Evolutionary conservation across 2,113 vertebrate species (phyloP), one percentile per base, ranked within the genome.

Genomic region (Speoplatyrhinus poulsoni): DNA sequence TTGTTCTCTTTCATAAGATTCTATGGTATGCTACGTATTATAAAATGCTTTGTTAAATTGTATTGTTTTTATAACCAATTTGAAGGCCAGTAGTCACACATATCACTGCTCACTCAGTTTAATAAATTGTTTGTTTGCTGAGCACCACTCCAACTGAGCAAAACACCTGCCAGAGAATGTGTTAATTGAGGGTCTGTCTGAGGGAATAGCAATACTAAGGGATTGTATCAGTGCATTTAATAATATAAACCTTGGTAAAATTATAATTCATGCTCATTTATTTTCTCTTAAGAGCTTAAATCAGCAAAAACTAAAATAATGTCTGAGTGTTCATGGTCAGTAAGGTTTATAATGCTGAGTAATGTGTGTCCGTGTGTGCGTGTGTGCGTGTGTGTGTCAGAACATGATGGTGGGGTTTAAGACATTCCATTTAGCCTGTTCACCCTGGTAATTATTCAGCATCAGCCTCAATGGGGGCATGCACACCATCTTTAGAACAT

Each of bases 391-490:
- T 9, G 52, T 56, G 77, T 69, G 66, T 46, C 33, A 61, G 62
- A 7, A 13, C 52, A 59, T 62, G 64, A 60, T 70, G 73, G 60
- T 17, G 73, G 77, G 65, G 69, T 75, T 65, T 5, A 70, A 74
- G 60, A 73, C 83, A 84, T 79, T 78, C 66, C 82, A 84, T 88
- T 89, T 82, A 85, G 77, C 77, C 65, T 84, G 46, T 65, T 83
- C 75, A 82, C 72, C 72, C 77, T 67, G 64, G 70, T 84, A 85
- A 81, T 84, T 88, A 88, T 82, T 80, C 74, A 85, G 75, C 71
- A 72, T 83, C 74, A 70, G 72, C 70, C 76, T 75, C 78, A 71
- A 46, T 47, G 59, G 53, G 55, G 56, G 10, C 8, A 62, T 33
- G 36, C 46, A 82, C 82, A 68, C 58, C 67, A 36, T 65, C 70